A percentile compares a stretch with the other conserved stretches of the same genome.
These are phyloP conservation scores for Pomatostomus ruficeps DNA, from an alignment of 2,113 vertebrate species.

Conservation along the genomic window DNA sequence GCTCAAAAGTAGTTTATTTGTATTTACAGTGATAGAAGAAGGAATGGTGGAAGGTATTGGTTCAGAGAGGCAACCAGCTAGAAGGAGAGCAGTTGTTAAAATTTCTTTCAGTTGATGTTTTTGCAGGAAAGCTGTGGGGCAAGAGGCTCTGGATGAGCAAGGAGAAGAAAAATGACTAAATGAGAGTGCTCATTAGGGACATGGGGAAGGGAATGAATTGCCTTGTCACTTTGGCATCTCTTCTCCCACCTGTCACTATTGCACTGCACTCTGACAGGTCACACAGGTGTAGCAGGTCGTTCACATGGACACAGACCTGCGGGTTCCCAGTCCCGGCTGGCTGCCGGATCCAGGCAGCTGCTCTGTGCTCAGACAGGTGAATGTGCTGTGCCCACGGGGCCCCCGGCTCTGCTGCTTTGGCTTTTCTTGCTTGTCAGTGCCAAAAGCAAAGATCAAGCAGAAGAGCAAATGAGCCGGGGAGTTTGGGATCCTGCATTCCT, in stretches of 20 bases:
- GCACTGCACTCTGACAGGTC: background rate
- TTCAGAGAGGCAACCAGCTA: background rate
- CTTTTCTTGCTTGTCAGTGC: background rate
- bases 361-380: background rate
- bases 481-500: background rate
- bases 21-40: background rate
- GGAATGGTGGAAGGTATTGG: background rate
- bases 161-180: background rate
- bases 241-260: background rate
- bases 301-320: accelerated
- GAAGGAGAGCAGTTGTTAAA: background rate
- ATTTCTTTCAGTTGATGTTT: background rate
- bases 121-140: background rate
- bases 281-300: accelerated
- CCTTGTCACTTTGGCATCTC: background rate
- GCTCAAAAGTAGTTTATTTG: background rate
- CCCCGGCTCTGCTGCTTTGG: background rate
- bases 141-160: background rate
- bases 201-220: background rate
- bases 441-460: background rate
- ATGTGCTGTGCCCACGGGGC: background rate
- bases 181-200: background rate
- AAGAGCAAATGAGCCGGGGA: background rate
- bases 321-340: background rate
- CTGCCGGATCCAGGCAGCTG: background rate